A percentile compares a stretch with the other conserved stretches of the same genome.
phyloP scores from a whole-genome alignment of 1,140 invertebrate species.

The Dryas iulia region DNA sequence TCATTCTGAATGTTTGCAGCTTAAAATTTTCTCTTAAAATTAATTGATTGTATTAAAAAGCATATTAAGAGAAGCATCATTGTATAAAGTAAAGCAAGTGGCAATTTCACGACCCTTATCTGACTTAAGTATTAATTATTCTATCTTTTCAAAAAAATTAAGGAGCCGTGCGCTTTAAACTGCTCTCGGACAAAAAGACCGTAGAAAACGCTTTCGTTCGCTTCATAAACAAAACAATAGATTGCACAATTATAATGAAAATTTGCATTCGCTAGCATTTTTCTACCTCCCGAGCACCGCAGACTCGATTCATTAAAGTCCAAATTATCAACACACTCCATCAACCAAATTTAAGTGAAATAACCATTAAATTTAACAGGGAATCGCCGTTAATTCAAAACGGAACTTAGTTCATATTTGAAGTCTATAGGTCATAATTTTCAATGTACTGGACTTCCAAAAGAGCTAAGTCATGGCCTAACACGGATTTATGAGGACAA shows the following conservation, averaged over 20 bases:
- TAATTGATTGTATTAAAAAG: not conserved
- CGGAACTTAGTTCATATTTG: constrained; percentile 26
- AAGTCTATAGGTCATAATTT: constrained; percentile 48
- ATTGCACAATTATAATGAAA: constrained; percentile 71
- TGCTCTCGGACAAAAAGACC: constrained; percentile 23
- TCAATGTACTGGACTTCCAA: constrained; percentile 32
- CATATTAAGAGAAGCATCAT: not conserved
- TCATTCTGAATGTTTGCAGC: no score
- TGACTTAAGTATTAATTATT: not conserved
- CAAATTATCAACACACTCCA: constrained; percentile 70
- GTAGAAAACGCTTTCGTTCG: constrained; percentile 40
- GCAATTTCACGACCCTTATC: not conserved
- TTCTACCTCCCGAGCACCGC: constrained; percentile 66
- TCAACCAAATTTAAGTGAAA: constrained; percentile 22
- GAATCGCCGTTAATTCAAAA: not conserved
- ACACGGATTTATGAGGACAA: not conserved
- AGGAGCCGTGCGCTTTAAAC: constrained; percentile 18
- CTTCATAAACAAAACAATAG: constrained; percentile 70
- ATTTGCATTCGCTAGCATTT: constrained; percentile 68
- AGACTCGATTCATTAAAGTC: constrained; percentile 73
- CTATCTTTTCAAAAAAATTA: constrained; percentile 13
- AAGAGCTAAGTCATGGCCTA: constrained; percentile 64
- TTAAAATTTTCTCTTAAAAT: no score
- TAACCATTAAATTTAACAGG: constrained; percentile 21
- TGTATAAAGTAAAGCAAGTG: not conserved